These are phyloP conservation scores for Drosophila subobscura DNA, from an alignment of 1,140 invertebrate genomes.

Conservation along the genomic window DNA sequence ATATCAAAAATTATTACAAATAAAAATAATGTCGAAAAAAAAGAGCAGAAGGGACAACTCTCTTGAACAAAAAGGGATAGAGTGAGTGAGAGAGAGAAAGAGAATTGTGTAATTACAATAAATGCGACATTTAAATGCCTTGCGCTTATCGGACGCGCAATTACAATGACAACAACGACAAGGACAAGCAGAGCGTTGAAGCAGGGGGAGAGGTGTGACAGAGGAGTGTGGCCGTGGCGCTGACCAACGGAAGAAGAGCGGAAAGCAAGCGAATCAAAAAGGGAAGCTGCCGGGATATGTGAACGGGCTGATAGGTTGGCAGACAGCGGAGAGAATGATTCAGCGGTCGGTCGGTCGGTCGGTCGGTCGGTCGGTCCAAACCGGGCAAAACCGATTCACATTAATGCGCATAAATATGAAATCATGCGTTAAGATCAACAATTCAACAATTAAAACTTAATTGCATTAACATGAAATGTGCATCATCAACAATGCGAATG, in stretches of 20 bases:
- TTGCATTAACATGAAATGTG: conserved; percentile 82
- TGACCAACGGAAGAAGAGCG: conserved; percentile 10
- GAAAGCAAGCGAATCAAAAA: conserved; percentile 47
- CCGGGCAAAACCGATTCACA: conserved; percentile 58
- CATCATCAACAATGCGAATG: conserved; percentile 72
- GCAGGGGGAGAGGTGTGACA: not conserved
- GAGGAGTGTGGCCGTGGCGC: not conserved
- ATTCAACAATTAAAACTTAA: conserved; percentile 83
- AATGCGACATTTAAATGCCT: conserved; percentile 79
- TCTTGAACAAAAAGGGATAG: conserved; percentile 9
- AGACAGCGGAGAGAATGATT: not conserved
- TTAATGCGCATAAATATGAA: conserved; percentile 82
- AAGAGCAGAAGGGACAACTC: not conserved
- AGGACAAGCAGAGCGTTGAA: conserved; percentile 4
- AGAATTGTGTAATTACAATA: conserved; percentile 72
- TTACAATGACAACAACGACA: conserved; percentile 68
- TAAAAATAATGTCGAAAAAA: conserved; percentile 29
- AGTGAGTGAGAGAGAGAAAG: not conserved
- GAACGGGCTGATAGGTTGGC: not conserved
- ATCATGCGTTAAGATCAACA: conserved; percentile 82
- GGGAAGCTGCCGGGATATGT: not conserved
- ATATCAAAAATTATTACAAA: conserved; percentile 63
- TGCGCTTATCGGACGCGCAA: conserved; percentile 72
- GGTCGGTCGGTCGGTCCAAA: no score
- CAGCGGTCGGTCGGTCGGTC: no score